A percentile compares a stretch with the other conserved stretches of the same genome.
Evolutionary conservation across 1,140 invertebrate species (phyloP).

Genomic region (Trissolcus basalis): DNA sequence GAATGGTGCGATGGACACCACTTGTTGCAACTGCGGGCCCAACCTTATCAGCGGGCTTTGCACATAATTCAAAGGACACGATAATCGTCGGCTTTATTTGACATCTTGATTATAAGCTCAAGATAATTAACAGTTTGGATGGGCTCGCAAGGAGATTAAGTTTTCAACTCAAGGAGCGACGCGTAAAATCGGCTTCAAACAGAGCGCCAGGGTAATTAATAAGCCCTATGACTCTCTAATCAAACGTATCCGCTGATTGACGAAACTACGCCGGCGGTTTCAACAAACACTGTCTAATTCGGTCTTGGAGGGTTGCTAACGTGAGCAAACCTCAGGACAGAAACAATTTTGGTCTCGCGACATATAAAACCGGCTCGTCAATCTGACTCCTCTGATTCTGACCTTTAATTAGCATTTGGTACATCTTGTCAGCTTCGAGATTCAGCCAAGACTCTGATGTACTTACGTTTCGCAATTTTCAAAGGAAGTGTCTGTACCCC

Average conservation of each 20-base stretch:
- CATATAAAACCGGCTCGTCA: slow-evolving; percentile 15
- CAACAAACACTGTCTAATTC: slow-evolving; percentile 68
- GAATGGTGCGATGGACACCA: slow-evolving; percentile 18
- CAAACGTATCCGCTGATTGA: slow-evolving; percentile 70
- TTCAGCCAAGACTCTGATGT: not conserved
- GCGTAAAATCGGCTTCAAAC: slow-evolving; percentile 57
- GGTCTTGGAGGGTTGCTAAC: slow-evolving; percentile 43
- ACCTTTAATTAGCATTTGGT: slow-evolving; percentile 28
- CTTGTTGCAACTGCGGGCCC: slow-evolving; percentile 41
- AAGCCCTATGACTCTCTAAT: slow-evolving; percentile 69
- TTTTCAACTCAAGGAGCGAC: slow-evolving; percentile 55
- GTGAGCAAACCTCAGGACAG: slow-evolving; percentile 20
- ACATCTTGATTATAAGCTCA: slow-evolving; percentile 58
- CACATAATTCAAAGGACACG: slow-evolving; percentile 45
- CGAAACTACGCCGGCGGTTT: slow-evolving; percentile 49
- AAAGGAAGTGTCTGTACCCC: too few species aligned
- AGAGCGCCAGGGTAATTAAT: slow-evolving; percentile 64
- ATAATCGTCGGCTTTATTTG: slow-evolving; percentile 39
- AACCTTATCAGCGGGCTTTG: not conserved
- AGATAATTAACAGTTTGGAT: slow-evolving; percentile 54
- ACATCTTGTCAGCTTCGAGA: not conserved
- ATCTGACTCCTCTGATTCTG: slow-evolving; percentile 14
- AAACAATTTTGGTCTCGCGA: slow-evolving; percentile 36
- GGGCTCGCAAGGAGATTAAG: slow-evolving; percentile 49
- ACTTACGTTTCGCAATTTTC: too few species aligned